Evolutionary conservation across 2,113 vertebrate genomes (phyloP).

Genomic region (Malurus cyaneus): DNA sequence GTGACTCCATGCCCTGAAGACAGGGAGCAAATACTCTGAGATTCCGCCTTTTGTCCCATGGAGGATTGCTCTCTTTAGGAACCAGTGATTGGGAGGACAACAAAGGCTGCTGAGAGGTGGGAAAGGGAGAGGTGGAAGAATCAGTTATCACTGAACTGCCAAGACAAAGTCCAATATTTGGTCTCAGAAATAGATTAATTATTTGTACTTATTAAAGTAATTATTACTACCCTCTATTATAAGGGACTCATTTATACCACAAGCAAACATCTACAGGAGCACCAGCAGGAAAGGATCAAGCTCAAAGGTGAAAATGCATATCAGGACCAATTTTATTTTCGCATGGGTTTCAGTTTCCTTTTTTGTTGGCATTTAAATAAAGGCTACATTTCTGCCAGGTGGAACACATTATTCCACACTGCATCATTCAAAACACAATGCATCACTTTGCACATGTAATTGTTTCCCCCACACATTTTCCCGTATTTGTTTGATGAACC

Average conservation of each 20-base stretch:
- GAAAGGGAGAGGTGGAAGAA: background rate
- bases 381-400: background rate
- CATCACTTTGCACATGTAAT: background rate
- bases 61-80: background rate
- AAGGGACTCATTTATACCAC: background rate
- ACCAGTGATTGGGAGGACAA: background rate
- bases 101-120: background rate
- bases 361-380: background rate
- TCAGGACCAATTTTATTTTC: background rate
- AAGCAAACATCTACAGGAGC: background rate
- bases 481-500: background rate
- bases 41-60: background rate
- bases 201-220: background rate
- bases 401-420: background rate
- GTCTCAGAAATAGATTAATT: background rate
- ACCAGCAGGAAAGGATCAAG: background rate
- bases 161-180: background rate
- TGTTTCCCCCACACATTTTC: background rate
- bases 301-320: background rate
- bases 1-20: background rate
- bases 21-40: background rate
- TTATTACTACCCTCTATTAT: background rate
- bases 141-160: background rate
- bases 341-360: background rate
- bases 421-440: slow-evolving; percentile 8